phyloP scores from a whole-genome alignment of 2,888 invertebrate genomes.

The Hoplodrina ambigua region DNA sequence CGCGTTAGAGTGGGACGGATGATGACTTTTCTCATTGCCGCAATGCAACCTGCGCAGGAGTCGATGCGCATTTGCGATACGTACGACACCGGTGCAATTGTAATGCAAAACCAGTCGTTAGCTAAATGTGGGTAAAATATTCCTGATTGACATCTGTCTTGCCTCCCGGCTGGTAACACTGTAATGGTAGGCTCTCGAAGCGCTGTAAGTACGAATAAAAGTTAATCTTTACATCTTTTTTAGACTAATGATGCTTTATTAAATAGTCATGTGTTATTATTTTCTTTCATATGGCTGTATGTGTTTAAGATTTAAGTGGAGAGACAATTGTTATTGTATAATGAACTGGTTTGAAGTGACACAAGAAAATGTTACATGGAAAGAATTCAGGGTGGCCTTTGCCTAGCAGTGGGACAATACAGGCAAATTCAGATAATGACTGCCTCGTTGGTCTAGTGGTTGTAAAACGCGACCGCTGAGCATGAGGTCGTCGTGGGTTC shows the following conservation, averaged over 20 bases:
- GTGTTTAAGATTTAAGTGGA: constrained; percentile 23
- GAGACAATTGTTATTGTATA: neutral
- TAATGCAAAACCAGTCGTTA: constrained; percentile 70
- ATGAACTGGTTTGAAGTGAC: too few species aligned
- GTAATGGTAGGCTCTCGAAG: constrained; percentile 49
- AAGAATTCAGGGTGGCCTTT: too few species aligned
- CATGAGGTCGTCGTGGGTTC: too few species aligned
- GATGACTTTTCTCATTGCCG: constrained; percentile 63
- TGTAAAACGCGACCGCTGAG: too few species aligned
- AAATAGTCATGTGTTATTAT: constrained; percentile 31
- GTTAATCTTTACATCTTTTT: constrained; percentile 63
- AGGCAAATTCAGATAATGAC: too few species aligned
- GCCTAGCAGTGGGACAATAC: too few species aligned
- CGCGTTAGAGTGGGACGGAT: constrained; percentile 33
- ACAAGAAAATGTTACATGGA: too few species aligned
- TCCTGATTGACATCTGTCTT: constrained; percentile 71
- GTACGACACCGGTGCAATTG: constrained; percentile 66
- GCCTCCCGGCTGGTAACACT: constrained; percentile 39
- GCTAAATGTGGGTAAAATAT: constrained; percentile 70
- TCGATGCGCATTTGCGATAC: constrained; percentile 69
- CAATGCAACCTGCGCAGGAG: constrained; percentile 69
- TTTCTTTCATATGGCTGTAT: constrained; percentile 23
- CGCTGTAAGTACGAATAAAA: constrained; percentile 54
- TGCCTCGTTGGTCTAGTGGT: too few species aligned
- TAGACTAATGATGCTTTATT: constrained; percentile 52